Percentiles rank a stretch among this genome's conserved stretches.
Evolutionary conservation across 2,888 invertebrate genomes (phyloP).

Genomic region (Abscondita cerata): DNA sequence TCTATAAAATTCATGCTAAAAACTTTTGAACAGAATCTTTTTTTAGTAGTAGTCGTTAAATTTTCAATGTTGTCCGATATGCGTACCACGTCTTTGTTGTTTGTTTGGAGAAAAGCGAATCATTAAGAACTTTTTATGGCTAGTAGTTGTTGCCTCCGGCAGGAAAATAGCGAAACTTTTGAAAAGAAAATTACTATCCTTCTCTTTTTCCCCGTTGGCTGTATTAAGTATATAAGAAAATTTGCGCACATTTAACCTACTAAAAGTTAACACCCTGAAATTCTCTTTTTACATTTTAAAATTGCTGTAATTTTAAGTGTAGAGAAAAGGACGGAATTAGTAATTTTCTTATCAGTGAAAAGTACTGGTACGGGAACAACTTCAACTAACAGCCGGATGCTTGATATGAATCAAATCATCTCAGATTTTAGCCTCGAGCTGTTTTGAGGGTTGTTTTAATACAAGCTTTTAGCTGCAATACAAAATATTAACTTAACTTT

Average conservation of each 20-base stretch:
- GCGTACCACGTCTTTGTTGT: constrained; percentile 13
- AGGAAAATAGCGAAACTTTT: constrained; percentile 32
- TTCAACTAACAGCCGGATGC: constrained; percentile 31
- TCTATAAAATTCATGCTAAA: constrained; percentile 10
- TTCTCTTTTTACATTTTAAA: constrained; percentile 18
- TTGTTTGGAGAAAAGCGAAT: constrained; percentile 19
- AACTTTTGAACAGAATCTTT: constrained; percentile 6
- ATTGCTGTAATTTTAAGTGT: constrained; percentile 14
- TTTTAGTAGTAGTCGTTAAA: constrained; percentile 6
- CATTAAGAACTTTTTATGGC: constrained; percentile 33
- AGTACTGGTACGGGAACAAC: constrained; percentile 28
- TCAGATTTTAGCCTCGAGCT: constrained; percentile 23
- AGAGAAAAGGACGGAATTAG: constrained; percentile 24
- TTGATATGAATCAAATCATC: constrained; percentile 35
- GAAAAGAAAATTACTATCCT: constrained; percentile 25
- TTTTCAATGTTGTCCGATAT: constrained; percentile 5
- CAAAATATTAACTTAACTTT: constrained; percentile 26
- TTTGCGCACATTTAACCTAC: constrained; percentile 18
- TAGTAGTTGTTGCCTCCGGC: constrained; percentile 25
- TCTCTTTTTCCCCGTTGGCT: constrained; percentile 5
- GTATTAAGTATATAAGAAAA: constrained; percentile 31
- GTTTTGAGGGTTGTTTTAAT: constrained; percentile 22
- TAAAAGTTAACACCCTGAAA: constrained; percentile 14
- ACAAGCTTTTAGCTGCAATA: constrained; percentile 25
- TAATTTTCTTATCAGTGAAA: constrained; percentile 34